Evolutionary conservation across 2,797 vertebrate genomes (phyloP), one percentile per base, ranked within the genome.

Genomic region (Pithecia hirsuta): DNA sequence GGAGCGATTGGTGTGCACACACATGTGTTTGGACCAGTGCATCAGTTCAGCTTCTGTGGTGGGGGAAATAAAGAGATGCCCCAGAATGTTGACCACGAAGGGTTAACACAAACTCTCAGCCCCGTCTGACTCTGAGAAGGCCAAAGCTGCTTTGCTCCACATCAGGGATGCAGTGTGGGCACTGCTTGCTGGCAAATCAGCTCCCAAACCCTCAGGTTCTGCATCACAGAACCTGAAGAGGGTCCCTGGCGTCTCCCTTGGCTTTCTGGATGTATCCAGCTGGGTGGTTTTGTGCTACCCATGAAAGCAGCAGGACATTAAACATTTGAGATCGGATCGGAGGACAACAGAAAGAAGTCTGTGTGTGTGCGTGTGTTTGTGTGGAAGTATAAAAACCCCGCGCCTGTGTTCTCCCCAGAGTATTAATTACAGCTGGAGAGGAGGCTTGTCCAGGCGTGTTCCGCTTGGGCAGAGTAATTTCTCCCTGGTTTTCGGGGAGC

Each of bases 371-470:
- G 26, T 1, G 20, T 80, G 76, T 52, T 44, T 93, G 82, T 75
- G 30, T 3, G 7, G 14, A 22, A 33, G 64, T 57, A 5, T 39
- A 44, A 48, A 96, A 70, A n/a, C 8, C 57, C 46, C 2, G 0
- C 28, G 91, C n/a, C 87, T 55, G 84, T 91, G 92, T 87, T 89
- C 72, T 70, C 98, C 97, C 98, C 14, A 1, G 97, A 96, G 98
- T 80, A 95, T 98, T 96, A 96, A 98, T 98, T 98, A 97, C 93
- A 74, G 95, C 24, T 26, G 80, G 95, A 89, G 93, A 82, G 95
- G 76, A 96, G 89, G 80, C 94, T 87, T 85, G 95, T 92, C 89
- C 9, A 2, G 84, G 97, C n/a, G 0, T 19, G 93, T 96, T 97
- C 86, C 20, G 26, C 93, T 76, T 17, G 50, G 95, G 85, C 93